Percentiles rank a stretch among this genome's conserved stretches.
Conservation (phyloP, 2,797 vertebrate genomes). For the Pseudomugil gertrudae region DNA sequence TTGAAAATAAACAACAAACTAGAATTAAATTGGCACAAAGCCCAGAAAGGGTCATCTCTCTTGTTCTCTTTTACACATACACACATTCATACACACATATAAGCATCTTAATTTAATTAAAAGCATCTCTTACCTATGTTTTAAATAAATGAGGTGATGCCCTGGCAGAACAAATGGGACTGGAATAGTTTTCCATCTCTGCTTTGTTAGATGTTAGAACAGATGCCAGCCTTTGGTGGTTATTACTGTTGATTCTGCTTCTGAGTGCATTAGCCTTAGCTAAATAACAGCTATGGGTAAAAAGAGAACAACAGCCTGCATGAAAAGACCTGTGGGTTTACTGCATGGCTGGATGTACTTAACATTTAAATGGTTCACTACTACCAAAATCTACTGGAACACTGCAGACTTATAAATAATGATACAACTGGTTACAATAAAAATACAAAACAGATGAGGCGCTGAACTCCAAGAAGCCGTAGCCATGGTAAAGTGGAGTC, state of each 20-base stretch:
- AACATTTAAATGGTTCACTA: constrained; percentile 92
- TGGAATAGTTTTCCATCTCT: constrained; percentile 55
- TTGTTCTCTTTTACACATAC: not conserved
- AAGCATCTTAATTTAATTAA: constrained; percentile 67
- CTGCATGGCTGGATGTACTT: constrained; percentile 94
- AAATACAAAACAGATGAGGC: constrained; percentile 94
- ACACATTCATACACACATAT: constrained; percentile 1
- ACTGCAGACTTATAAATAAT: constrained; percentile 96
- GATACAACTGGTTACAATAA: constrained; percentile 89
- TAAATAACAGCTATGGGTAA: constrained; percentile 73
- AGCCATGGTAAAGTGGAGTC: constrained; percentile 69
- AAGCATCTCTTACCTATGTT: constrained; percentile 50
- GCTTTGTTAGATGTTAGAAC: constrained; percentile 62
- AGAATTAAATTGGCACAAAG: constrained; percentile 47
- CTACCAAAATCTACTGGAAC: constrained; percentile 89
- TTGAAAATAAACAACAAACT: constrained; percentile 65
- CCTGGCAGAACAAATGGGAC: constrained; percentile 56
- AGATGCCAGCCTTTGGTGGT: constrained; percentile 76
- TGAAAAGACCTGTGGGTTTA: constrained; percentile 88
- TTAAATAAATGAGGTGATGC: constrained; percentile 73
- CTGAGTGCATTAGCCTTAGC: constrained; percentile 81
- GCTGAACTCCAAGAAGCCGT: constrained; percentile 63
- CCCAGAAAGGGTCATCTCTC: constrained; percentile 48
- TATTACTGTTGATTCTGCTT: constrained; percentile 79
- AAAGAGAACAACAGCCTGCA: constrained; percentile 87